Evolutionary conservation across 2,888 invertebrate genomes (phyloP), one percentile per base, ranked within the genome.

Genomic region (Pollenia amentaria): DNA sequence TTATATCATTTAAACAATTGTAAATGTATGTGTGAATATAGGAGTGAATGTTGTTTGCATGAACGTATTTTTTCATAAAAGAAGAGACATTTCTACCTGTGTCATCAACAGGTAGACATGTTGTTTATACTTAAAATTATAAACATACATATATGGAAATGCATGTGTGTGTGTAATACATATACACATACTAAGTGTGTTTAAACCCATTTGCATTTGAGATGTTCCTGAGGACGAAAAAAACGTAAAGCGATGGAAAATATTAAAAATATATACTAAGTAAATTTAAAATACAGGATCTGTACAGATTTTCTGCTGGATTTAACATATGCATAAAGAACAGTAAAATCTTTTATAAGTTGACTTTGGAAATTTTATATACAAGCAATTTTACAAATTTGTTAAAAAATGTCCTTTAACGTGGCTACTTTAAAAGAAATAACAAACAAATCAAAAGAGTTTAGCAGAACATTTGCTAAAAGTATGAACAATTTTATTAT

Each of bases 91-190:
- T 62, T 62, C 40, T 40, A 40, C 40, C 60, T n/a, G 60, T 40
- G 60, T 62, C 40, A 40, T 62, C 60, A 62, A 62, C 60, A 62
- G 60, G 60, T 62, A 62, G 60, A 62, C 40, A 65, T 51, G 38
- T 51, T 51, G 16, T 51, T 69, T 51, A 51, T 29, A 48, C 40
- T 69, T n/a, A 51, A 69, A 51, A 29, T 29, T 29, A n/a, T n/a
- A n/a, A n/a, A n/a, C n/a, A n/a, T n/a, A 21, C 21, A 21, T 21
- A 21, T 2, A 21, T 21, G 1, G 21, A 21, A 21, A 21, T 21
- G 18, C 18, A 53, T 10, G 11, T 53, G 48, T 51, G 6, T 51
- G n/a, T 6, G 8, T n/a, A 51, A 10, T 2, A 21, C 21, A 51
- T 51, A 16, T 16, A 16, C 16, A 16, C 6, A 62, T 44, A 46